phyloP scores from a whole-genome alignment of 2,888 invertebrate genomes.

The Chouioia cunea region DNA sequence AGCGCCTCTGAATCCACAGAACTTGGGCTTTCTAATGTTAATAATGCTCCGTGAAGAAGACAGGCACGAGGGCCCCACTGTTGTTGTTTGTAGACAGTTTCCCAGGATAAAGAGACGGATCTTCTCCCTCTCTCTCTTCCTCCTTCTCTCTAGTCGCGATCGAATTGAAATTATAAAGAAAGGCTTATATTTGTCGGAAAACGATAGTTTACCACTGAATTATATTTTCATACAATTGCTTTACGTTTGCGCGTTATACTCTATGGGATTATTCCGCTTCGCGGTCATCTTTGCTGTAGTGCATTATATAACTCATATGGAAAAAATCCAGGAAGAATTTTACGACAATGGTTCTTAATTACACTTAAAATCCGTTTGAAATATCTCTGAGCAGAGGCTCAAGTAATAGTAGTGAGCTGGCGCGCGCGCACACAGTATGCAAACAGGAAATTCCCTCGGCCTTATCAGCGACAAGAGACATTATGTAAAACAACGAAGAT shows the following conservation, averaged over 20 bases:
- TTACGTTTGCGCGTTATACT: too few relatives aligned
- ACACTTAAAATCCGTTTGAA: neutral
- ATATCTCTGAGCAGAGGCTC: neutral
- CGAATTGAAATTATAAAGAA: too few relatives aligned
- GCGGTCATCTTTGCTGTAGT: too few relatives aligned
- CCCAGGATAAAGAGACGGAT: too few relatives aligned
- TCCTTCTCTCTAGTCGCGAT: too few relatives aligned
- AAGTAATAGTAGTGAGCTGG: neutral
- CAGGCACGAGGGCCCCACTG: neutral
- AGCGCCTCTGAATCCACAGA: constrained; percentile 22
- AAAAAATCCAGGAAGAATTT: too few relatives aligned
- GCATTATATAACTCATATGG: too few relatives aligned
- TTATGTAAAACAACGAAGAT: constrained; percentile 28
- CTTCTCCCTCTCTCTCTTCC: too few relatives aligned
- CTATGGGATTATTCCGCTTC: too few relatives aligned
- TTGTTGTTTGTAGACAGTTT: neutral
- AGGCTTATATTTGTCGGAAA: too few relatives aligned
- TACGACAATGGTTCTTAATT: constrained; percentile 5
- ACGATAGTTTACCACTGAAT: too few relatives aligned
- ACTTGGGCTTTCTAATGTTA: constrained; percentile 31
- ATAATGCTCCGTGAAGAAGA: constrained; percentile 11
- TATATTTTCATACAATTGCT: too few relatives aligned
- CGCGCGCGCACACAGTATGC: neutral
- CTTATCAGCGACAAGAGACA: constrained; percentile 15
- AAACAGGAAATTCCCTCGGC: neutral